Base-by-base conservation (phyloP, 2,888 invertebrate genomes). In the Endotricha flammealis region DNA sequence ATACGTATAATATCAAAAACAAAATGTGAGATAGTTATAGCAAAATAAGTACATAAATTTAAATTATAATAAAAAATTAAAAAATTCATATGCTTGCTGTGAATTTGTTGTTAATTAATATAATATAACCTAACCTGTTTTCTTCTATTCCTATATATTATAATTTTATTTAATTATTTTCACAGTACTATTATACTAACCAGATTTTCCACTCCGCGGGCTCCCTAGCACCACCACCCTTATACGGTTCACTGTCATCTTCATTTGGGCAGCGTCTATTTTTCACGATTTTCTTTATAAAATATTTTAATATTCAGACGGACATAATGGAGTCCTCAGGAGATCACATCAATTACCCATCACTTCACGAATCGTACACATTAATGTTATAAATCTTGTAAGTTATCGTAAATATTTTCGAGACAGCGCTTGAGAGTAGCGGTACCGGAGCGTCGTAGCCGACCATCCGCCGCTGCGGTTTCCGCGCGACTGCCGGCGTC, bases 211-310 rank as follows among this genome's bases (percentile, higher is more conserved):
- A 71, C 93, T 92, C 67, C 91, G 88, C 63, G 92, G 89, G 73
- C 92, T 91, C 65, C 93, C 93, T 71, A 93, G 88, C 74, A 93
- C 92, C 83, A 93, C 93, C 77, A 93, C 92, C 88, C 91, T 90
- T 82, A 93, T 93, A 77, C 91, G 90, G 85, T 91, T 92, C 74
- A 92, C 91, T 87, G 93, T 93, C 92, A 93, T 92, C 85, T 86
- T 86, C 86, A 86, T 86, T 78, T 79, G 81, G 75, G 66, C 58
- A 64, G 74, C 54, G 68, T 76, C 64, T 44, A 40, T 55, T 60
- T 65, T 57, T 54, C 65, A 66, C 64, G 49, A 38, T 57, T 55
- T 50, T 43, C 51, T 45, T 36, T 50, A 63, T 46, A 55, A 64
- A 70, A 59, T 59, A n/a, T n/a, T n/a, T n/a, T n/a, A 46, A 40